Conservation (phyloP, 53 echinoderm and acorn worm species). For the Holothuria leucospilota region DNA sequence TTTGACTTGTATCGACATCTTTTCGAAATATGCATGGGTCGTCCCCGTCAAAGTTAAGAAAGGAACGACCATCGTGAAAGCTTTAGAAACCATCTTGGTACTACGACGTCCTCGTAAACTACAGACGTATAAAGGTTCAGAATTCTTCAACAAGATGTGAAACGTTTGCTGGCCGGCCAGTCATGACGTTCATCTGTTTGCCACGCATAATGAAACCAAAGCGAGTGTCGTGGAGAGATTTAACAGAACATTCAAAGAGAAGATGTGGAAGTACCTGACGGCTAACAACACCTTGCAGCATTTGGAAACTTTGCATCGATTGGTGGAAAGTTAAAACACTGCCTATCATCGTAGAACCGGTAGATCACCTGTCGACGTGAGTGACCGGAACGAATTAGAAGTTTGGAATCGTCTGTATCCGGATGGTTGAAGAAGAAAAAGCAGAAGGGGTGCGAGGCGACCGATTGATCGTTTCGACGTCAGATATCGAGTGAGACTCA, state of each 20-base stretch:
- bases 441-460: no score
- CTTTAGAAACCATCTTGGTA: slow-evolving; percentile 11
- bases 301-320: slow-evolving; percentile 1
- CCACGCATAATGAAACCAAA: slow-evolving; percentile 44
- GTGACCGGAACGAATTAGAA: slow-evolving; percentile 15
- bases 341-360: slow-evolving; percentile 44
- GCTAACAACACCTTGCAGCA: slow-evolving; percentile 36
- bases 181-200: slow-evolving; percentile 21
- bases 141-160: slow-evolving; percentile 42
- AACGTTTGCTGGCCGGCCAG: background rate
- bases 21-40: slow-evolving; percentile 53
- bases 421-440: background rate
- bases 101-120: background rate
- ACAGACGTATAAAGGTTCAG: slow-evolving; percentile 42
- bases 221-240: slow-evolving; percentile 33
- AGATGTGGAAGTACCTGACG: slow-evolving; percentile 50
- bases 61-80: slow-evolving; percentile 3
- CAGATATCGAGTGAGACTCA: slow-evolving; percentile 26
- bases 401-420: slow-evolving; percentile 41
- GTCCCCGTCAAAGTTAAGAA: slow-evolving; percentile 41
- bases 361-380: background rate
- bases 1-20: slow-evolving; percentile 50
- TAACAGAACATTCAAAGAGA: slow-evolving; percentile 37
- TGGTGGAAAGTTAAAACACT: slow-evolving; percentile 8
- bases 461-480: background rate